A percentile compares a stretch with the other conserved stretches of the same genome.
phyloP scores from a whole-genome alignment of 1,140 invertebrate genomes.

The Bombus balteatus region DNA sequence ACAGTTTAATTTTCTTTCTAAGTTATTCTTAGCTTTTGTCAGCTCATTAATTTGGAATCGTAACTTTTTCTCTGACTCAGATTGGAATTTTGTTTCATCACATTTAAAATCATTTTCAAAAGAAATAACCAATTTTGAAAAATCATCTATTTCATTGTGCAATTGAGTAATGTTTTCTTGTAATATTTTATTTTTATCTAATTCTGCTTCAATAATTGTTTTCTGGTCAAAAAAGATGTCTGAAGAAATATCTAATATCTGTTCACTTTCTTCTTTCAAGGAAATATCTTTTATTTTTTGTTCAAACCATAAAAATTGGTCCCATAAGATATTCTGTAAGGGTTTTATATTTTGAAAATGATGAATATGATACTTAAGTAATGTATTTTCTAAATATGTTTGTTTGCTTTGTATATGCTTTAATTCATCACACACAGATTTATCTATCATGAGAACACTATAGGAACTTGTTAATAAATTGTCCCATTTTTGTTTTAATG shows the following conservation, averaged over 20 bases:
- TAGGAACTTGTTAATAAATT: constrained; percentile 54
- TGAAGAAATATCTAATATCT: constrained; percentile 10
- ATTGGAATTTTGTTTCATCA: constrained; percentile 65
- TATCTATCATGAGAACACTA: constrained; percentile 41
- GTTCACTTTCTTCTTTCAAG: constrained; percentile 29
- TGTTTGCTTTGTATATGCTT: constrained; percentile 65
- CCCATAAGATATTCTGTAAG: constrained; percentile 62
- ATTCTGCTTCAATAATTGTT: constrained; percentile 54
- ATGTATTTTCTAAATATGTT: constrained; percentile 54
- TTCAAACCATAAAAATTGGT: constrained; percentile 67
- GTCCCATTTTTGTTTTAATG: constrained; percentile 61
- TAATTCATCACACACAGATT: constrained; percentile 65
- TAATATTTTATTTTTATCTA: constrained; percentile 60
- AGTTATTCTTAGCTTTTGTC: constrained; percentile 70
- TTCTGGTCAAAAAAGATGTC: constrained; percentile 63
- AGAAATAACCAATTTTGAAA: constrained; percentile 49
- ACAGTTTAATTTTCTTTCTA: constrained; percentile 74
- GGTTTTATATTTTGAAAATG: constrained; percentile 63
- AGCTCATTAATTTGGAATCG: constrained; percentile 69
- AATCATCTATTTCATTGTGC: constrained; percentile 65
- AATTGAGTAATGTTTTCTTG: constrained; percentile 56
- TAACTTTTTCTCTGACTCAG: constrained; percentile 69
- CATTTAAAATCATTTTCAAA: constrained; percentile 63
- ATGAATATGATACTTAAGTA: constrained; percentile 52
- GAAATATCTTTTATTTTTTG: constrained; percentile 59